Evolutionary conservation across 2,113 vertebrate species (phyloP).

Genomic region (Thunnus thynnus): DNA sequence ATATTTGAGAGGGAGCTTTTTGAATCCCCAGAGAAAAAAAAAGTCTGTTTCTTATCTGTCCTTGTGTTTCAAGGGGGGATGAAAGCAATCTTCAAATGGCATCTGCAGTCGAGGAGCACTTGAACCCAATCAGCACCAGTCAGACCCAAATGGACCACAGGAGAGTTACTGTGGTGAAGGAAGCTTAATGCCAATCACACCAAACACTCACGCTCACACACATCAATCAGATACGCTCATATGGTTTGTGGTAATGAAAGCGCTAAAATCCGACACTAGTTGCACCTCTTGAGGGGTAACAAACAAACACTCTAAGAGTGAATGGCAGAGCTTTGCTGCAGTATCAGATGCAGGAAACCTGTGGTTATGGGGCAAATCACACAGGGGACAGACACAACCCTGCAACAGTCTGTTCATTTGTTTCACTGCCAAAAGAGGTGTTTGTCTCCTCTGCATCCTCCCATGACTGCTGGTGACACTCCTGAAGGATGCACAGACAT

Average conservation of each 20-base stretch:
- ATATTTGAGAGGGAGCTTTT: constrained; percentile 35
- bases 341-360: constrained; percentile 55
- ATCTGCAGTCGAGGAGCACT: constrained; percentile 73
- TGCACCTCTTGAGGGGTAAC: constrained; percentile 30
- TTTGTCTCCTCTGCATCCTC: constrained; percentile 38
- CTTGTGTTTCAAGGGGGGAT: constrained; percentile 73
- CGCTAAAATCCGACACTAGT: constrained; percentile 42
- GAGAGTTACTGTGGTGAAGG: constrained; percentile 53
- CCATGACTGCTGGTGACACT: constrained; percentile 32
- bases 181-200: constrained; percentile 70
- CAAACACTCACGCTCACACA: constrained; percentile 56
- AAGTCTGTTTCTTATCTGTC: constrained; percentile 68
- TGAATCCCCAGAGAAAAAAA: constrained; percentile 39
- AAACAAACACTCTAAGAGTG: constrained; percentile 25
- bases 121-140: constrained; percentile 79
- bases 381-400: constrained; percentile 24
- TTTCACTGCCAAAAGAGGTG: constrained; percentile 56
- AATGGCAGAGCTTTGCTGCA: constrained; percentile 27
- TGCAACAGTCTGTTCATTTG: constrained; percentile 49
- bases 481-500: constrained; percentile 17
- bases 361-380: constrained; percentile 53
- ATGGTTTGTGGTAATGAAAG: constrained; percentile 42
- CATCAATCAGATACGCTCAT: constrained; percentile 55
- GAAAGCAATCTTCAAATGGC: constrained; percentile 79
- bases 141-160: constrained; percentile 76